phyloP scores from a whole-genome alignment of 2,888 invertebrate genomes.

The Hemithea aestivaria region DNA sequence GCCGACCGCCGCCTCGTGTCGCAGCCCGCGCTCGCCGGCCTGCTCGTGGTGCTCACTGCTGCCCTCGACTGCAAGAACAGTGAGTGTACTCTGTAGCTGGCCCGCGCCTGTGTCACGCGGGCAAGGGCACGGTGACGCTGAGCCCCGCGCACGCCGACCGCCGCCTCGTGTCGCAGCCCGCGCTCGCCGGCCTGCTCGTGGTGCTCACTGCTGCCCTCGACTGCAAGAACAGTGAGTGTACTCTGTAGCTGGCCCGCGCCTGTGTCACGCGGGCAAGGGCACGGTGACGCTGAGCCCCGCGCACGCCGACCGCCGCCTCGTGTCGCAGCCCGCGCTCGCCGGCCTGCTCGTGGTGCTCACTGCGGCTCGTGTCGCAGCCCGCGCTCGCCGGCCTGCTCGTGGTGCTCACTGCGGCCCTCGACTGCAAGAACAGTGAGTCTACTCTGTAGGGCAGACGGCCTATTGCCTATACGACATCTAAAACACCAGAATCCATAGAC shows the following conservation, averaged over 20 bases:
- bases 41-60: constrained; percentile 95
- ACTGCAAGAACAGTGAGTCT: constrained; percentile 95
- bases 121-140: constrained; percentile 98
- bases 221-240: constrained; percentile 92
- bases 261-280: constrained; percentile 99
- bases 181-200: constrained; percentile 96
- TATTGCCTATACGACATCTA: no score
- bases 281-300: constrained; percentile 97
- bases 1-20: constrained; percentile 96
- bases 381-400: constrained; percentile 80
- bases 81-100: constrained; percentile 75
- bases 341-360: constrained; percentile 96
- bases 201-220: constrained; percentile 96
- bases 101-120: constrained; percentile 98
- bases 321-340: constrained; percentile 97
- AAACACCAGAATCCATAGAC: no score
- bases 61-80: constrained; percentile 98
- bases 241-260: constrained; percentile 64
- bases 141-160: constrained; percentile 98
- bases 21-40: constrained; percentile 97
- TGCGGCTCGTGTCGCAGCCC: constrained; percentile 92
- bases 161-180: constrained; percentile 96
- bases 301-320: constrained; percentile 96
- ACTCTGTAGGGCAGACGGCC: no score
- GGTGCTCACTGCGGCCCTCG: constrained; percentile 95